Base-by-base conservation (phyloP, 1,140 invertebrate genomes). In the Phortica variegata region DNA sequence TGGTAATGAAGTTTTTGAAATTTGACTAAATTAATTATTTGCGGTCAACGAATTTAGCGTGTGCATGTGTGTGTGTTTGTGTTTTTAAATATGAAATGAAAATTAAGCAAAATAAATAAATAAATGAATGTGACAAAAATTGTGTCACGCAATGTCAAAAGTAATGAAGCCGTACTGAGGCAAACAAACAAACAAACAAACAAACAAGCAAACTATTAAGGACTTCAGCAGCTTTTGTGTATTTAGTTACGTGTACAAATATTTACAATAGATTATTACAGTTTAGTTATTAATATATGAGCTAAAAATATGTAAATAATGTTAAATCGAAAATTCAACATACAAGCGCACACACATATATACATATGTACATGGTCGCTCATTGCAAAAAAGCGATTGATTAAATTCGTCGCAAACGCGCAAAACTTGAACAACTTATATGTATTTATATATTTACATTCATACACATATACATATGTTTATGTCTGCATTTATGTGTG, bases 241-340 rank as follows among this genome's bases (percentile, higher is more conserved):
- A 34, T 34, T 34, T 34, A 34, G 33, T 10, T 38, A 49, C 44
- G 56, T 38, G 39, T 7, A 40, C 36, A 42, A 54, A 54, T 57
- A 60, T 60, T 59, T 66, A 50, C 56, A 37, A 52, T 66, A 49
- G 43, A 57, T 62, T 57, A 41, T 40, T 45, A 48, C 51, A 56
- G 49, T 38, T 58, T 55, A 55, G 63, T 53, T 60, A 47, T 61
- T 61, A 56, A 50, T 42, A 50, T 42, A 53, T 34, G 2, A 36
- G 13, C 17, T 52, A 31, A 52, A 45, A 29, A 39, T 47, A 54
- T 58, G 63, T 60, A 60, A 68, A 68, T 66, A 63, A 63, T 57
- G 50, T 60, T 63, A 68, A 58, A 56, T 54, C 51, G 38, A 58
- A 57, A 68, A 63, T 63, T 49, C 49, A 38, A 15, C 33, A 34